Evolutionary conservation across 2,888 invertebrate species (phyloP).

Genomic region (Dryococelus australis): DNA sequence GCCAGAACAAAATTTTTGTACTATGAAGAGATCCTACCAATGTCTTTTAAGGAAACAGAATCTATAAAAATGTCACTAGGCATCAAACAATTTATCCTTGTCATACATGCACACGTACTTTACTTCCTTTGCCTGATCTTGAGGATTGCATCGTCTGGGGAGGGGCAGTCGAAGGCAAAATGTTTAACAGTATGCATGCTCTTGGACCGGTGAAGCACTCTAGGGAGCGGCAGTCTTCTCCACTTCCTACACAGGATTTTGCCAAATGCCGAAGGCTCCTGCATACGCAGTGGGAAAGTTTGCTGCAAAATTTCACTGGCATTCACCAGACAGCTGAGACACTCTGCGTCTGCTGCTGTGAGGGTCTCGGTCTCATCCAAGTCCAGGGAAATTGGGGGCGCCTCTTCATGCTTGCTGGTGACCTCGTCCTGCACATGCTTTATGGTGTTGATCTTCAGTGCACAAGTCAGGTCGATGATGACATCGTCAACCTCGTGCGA

Average conservation of each 20-base stretch:
- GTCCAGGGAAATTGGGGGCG: not conserved
- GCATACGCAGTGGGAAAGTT: slow-evolving; percentile 48
- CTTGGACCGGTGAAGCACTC: slow-evolving; percentile 43
- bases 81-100: not conserved
- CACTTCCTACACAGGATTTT: slow-evolving; percentile 60
- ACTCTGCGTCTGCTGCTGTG: not conserved
- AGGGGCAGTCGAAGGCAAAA: slow-evolving; percentile 64
- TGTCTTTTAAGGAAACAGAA: not conserved
- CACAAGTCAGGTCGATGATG: slow-evolving; percentile 39
- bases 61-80: not conserved
- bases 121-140: slow-evolving; percentile 53
- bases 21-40: not conserved
- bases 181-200: slow-evolving; percentile 44
- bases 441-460: slow-evolving; percentile 33
- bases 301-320: slow-evolving; percentile 37
- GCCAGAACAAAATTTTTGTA: not conserved
- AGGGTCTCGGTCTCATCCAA: not conserved
- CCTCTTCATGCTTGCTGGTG: not conserved
- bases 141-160: slow-evolving; percentile 67
- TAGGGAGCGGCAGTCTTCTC: slow-evolving; percentile 41
- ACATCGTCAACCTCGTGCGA: not conserved
- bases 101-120: slow-evolving; percentile 40
- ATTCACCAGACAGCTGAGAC: slow-evolving; percentile 31
- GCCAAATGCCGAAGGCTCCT: slow-evolving; percentile 61
- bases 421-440: not conserved